These are phyloP conservation scores for Periphyllus acericola DNA, from an alignment of 2,888 invertebrate species.

Conservation along the genomic window DNA sequence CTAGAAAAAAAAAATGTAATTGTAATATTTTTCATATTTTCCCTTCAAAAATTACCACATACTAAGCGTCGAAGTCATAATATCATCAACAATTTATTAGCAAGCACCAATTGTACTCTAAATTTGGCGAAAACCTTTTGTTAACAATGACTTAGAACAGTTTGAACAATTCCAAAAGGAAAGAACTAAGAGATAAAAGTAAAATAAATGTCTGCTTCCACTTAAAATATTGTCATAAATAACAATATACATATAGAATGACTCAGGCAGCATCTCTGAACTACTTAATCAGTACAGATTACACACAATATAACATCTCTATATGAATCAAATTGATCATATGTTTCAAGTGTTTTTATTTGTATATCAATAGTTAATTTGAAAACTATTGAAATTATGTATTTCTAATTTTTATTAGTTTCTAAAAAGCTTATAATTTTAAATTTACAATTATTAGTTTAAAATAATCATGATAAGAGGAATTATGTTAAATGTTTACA, in stretches of 20 bases:
- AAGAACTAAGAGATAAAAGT: neutral
- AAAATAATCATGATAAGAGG: neutral
- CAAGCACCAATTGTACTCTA: neutral
- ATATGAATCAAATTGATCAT: neutral
- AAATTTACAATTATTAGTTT: neutral
- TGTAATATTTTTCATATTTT: neutral
- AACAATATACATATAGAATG: constrained; percentile 19
- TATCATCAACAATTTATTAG: neutral
- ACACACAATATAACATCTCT: constrained; percentile 8
- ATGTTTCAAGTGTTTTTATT: neutral
- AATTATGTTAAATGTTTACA: neutral
- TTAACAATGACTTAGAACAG: constrained; percentile 2
- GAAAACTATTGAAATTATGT: neutral
- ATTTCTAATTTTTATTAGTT: neutral
- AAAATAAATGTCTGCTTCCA: constrained; percentile 8
- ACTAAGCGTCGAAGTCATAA: neutral
- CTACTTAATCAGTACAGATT: constrained; percentile 26
- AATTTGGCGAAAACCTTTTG: neutral
- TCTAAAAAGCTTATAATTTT: neutral
- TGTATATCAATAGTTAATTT: neutral
- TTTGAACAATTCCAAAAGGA: neutral
- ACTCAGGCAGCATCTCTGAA: constrained; percentile 25
- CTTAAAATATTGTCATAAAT: constrained; percentile 33
- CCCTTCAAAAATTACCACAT: neutral
- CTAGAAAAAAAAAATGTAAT: too few species aligned